Conservation (phyloP, 2,797 vertebrate species). For the Adelosebastes latens region DNA sequence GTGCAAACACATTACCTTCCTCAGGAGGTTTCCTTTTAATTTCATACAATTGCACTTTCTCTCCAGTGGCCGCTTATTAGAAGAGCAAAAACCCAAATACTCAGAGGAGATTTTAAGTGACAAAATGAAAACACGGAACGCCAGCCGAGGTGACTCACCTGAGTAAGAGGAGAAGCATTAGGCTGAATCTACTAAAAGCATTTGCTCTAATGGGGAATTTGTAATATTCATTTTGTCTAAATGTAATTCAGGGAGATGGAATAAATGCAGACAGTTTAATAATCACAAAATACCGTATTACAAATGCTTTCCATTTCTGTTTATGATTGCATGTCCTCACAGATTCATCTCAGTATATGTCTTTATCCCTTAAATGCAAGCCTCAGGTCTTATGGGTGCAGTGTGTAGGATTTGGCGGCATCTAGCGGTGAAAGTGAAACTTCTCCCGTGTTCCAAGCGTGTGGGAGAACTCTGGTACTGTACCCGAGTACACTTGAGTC, state of each 20-base stretch:
- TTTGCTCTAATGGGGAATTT: not conserved
- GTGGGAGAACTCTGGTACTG: too few species aligned
- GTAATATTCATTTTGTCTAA: not conserved
- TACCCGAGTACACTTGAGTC: too few species aligned
- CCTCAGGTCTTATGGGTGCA: not conserved
- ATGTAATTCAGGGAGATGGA: not conserved
- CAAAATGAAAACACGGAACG: constrained; percentile 22
- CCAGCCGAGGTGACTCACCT: not conserved
- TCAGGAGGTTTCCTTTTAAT: constrained; percentile 45
- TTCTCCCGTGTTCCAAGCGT: too few species aligned
- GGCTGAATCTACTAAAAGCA: not conserved
- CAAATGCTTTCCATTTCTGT: not conserved
- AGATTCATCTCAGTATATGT: not conserved
- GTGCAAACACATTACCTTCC: constrained; percentile 26
- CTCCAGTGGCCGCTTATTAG: constrained; percentile 34
- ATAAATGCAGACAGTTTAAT: not conserved
- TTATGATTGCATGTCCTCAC: not conserved
- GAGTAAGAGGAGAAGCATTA: not conserved
- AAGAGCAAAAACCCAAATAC: constrained; percentile 16
- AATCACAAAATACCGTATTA: not conserved
- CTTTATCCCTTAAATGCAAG: not conserved
- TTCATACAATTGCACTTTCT: constrained; percentile 45
- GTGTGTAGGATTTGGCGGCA: too few species aligned
- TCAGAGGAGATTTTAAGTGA: constrained; percentile 25
- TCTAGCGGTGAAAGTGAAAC: too few species aligned